Conservation (phyloP, 64 coral and sea anemone genomes). For the Hydrozoanthus tunicans region DNA sequence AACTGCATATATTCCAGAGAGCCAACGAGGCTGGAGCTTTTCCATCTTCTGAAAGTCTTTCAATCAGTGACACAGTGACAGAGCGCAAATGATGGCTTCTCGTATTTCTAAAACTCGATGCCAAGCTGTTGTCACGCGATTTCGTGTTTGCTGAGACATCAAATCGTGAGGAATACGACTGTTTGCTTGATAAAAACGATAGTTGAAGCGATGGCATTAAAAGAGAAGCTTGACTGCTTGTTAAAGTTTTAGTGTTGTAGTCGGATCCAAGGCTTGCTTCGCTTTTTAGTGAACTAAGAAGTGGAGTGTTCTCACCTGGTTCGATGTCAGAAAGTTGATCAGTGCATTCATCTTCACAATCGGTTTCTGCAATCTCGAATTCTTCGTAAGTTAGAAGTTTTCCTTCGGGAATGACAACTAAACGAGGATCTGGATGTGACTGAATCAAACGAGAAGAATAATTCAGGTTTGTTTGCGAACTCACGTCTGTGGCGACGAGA, state of each 20-base stretch:
- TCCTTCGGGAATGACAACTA: conserved; percentile 28
- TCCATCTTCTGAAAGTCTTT: conserved; percentile 36
- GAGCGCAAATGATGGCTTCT: conserved; percentile 7
- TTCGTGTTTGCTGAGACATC: background rate
- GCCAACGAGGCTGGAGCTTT: conserved; percentile 13
- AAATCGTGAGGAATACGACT: background rate
- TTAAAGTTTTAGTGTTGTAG: conserved; percentile 15
- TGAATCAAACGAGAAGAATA: conserved; percentile 10
- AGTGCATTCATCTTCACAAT: background rate
- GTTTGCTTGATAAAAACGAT: conserved; percentile 23
- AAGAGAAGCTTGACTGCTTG: conserved; percentile 41
- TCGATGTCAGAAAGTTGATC: conserved; percentile 47
- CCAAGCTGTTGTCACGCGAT: conserved; percentile 22
- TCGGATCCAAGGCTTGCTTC: conserved; percentile 42
- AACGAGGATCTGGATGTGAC: background rate
- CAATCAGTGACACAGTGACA: conserved; percentile 32
- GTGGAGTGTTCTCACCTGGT: conserved; percentile 4
- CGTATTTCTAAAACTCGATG: background rate
- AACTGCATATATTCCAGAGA: conserved; percentile 54
- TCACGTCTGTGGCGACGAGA: background rate
- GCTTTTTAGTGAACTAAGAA: conserved; percentile 26
- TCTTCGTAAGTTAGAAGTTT: conserved; percentile 50
- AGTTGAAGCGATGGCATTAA: conserved; percentile 43
- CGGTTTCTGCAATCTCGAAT: conserved; percentile 16
- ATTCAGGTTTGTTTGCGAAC: background rate